phyloP scores from a whole-genome alignment of 2,113 vertebrate genomes.

The Nicator chloris region DNA sequence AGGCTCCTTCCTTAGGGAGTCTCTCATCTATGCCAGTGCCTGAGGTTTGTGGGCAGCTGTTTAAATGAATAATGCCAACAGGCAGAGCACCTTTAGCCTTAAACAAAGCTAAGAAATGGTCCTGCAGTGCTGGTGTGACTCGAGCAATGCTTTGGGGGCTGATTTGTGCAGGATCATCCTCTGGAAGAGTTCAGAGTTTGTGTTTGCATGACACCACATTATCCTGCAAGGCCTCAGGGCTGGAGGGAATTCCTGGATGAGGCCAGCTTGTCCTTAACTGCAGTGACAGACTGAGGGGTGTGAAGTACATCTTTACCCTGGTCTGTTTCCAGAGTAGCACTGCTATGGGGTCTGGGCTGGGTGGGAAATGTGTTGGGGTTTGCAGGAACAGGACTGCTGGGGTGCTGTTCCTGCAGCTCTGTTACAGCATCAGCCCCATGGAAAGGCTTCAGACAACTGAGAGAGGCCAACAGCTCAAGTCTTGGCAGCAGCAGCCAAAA shows the following conservation, averaged over 20 bases:
- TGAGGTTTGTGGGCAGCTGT: rapidly evolving
- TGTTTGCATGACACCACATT: neutral
- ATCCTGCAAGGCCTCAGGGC: neutral
- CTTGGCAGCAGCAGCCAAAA: too few species aligned
- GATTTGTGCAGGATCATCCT: neutral
- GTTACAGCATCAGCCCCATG: too few species aligned
- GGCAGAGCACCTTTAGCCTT: neutral
- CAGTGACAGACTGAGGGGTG: neutral
- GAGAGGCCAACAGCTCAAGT: too few species aligned
- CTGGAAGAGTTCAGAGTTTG: neutral
- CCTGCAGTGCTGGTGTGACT: neutral
- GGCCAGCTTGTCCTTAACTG: neutral
- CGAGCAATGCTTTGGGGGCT: rapidly evolving
- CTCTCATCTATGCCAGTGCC: neutral
- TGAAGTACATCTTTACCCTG: rapidly evolving
- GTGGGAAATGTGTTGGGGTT: too few species aligned
- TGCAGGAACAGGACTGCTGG: too few species aligned
- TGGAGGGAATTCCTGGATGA: neutral
- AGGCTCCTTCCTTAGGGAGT: neutral
- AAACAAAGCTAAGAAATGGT: neutral
- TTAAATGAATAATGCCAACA: neutral
- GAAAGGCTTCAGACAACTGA: too few species aligned
- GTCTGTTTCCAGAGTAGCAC: neutral
- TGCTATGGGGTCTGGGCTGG: neutral
- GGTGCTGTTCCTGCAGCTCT: too few species aligned